phyloP scores from a whole-genome alignment of 2,797 vertebrate genomes.

The Peromyscus melanophrys region DNA sequence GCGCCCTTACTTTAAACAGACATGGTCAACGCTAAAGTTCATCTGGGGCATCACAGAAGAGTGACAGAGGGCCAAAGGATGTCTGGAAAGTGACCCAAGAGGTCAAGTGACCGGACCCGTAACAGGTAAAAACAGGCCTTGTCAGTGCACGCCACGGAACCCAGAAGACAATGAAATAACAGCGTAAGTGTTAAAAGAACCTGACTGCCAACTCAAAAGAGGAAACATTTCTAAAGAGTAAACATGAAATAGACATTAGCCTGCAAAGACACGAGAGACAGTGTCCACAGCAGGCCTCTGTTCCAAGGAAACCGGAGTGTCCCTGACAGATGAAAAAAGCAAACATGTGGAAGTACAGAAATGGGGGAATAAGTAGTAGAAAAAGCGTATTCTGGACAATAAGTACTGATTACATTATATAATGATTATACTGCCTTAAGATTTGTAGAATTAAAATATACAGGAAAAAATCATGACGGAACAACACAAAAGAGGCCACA shows the following conservation, averaged over 20 bases:
- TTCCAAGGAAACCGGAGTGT: neutral
- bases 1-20: conserved; percentile 55
- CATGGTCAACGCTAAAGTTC: neutral
- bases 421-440: neutral
- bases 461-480: neutral
- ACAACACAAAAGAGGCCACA: neutral
- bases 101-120: neutral
- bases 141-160: neutral
- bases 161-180: neutral
- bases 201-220: neutral
- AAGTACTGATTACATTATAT: neutral
- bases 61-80: neutral
- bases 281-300: neutral
- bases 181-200: neutral
- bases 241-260: neutral
- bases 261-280: neutral
- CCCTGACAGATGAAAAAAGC: neutral
- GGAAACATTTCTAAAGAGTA: neutral
- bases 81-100: neutral
- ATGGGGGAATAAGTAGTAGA: neutral
- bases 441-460: neutral
- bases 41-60: neutral
- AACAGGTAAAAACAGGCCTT: neutral
- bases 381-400: neutral
- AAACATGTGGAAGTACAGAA: neutral